A percentile compares a stretch with the other conserved stretches of the same genome.
phyloP scores from a whole-genome alignment of 2,888 invertebrate species.

The Apotomis capreana region DNA sequence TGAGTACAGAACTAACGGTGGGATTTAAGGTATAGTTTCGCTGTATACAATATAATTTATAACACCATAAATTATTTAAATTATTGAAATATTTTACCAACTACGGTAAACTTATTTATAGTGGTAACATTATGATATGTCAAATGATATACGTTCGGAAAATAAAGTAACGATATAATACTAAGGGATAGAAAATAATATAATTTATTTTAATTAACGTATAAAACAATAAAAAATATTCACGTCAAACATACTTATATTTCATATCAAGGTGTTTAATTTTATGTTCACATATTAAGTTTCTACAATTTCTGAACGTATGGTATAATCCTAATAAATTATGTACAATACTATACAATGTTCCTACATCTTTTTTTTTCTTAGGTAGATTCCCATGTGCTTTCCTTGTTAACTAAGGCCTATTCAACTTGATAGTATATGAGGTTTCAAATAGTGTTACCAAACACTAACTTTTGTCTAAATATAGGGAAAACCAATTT shows the following conservation, averaged over 20 bases:
- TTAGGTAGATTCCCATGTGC: neutral
- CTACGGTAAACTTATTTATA: neutral
- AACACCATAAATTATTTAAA: too few relatives aligned
- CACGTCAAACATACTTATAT: too few relatives aligned
- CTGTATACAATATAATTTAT: too few relatives aligned
- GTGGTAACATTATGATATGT: neutral
- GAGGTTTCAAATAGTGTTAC: neutral
- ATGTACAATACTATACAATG: neutral
- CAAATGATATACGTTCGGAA: neutral
- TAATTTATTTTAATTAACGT: too few relatives aligned
- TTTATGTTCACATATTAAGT: too few relatives aligned
- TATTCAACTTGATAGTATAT: conserved; percentile 10
- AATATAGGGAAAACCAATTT: neutral
- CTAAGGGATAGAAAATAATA: too few relatives aligned
- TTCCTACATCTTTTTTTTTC: neutral
- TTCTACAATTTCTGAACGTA: conserved; percentile 9
- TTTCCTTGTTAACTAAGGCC: neutral
- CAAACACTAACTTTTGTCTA: too few relatives aligned
- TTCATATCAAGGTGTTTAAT: too few relatives aligned
- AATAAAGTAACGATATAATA: neutral
- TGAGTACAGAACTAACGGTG: too few relatives aligned
- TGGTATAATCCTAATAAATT: conserved; percentile 4
- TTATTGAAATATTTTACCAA: too few relatives aligned
- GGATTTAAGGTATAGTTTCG: too few relatives aligned
- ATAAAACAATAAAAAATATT: too few relatives aligned